Base-by-base conservation (phyloP, 2,888 invertebrate genomes). In the Synanthedon myopaeformis region DNA sequence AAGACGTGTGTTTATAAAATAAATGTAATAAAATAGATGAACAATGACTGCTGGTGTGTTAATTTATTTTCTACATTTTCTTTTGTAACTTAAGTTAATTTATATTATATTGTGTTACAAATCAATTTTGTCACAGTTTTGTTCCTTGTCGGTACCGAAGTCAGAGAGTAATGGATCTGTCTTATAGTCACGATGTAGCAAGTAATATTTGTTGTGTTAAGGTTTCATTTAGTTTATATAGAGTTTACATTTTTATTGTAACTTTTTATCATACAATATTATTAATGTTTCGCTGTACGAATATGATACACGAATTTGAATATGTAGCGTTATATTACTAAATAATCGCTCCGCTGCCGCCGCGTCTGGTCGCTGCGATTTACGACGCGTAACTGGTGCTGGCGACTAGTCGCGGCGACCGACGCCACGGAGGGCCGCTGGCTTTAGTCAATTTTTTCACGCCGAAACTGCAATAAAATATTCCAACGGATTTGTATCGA, bases 401-500 rank as follows among this genome's bases (percentile, higher is more conserved):
- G 35, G 10, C 35, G 35, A 35, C 35, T 35, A 67, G 70, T 69
- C 74, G 79, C 74, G 74, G 75, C 74, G 78, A 70, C 59, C 66
- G 70, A 66, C 67, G 68, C 68, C 72, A 73, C 72, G 72, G 64
- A 66, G 69, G 72, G 72, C 60, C 63, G 81, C 80, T 74, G 84
- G 84, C 84, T 79, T 75, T 82, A 82, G 82, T 79, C 63, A 74
- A 82, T 76, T 81, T 23, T 79, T 81, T 84, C 86, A 82, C 84
- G 81, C 77, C 76, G 76, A 79, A 74, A 74, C 65, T 64, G 69
- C 72, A 70, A 70, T 67, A 67, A 75, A 71, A 72, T 79, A 80
- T 85, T 86, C 85, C 85, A 85, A 79, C 72, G 77, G n/a, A 45
- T 45, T 77, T 82, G 77, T 80, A 74, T 74, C 69, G 74, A 76